Percentiles rank a stretch among this genome's conserved stretches.
These are phyloP conservation scores for Gymnarchus niloticus DNA, from an alignment of 2,113 vertebrate species.

Conservation along the genomic window DNA sequence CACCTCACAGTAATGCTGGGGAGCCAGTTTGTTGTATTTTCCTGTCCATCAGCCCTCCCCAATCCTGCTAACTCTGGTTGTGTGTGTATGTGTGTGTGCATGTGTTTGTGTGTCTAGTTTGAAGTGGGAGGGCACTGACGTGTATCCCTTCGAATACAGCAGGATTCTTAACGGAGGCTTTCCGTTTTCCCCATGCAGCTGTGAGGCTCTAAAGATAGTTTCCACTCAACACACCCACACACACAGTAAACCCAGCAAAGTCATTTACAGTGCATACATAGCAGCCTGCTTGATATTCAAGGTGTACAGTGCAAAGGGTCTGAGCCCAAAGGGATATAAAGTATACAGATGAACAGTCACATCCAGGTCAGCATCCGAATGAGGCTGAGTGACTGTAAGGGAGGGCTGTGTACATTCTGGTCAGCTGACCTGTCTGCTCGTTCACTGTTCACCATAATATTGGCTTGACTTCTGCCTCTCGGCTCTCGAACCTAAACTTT, in stretches of 20 bases:
- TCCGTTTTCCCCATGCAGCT: background rate
- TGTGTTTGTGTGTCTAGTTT: background rate
- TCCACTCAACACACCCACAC: background rate
- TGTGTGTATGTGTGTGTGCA: background rate
- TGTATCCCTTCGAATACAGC: background rate
- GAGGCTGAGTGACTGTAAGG: background rate
- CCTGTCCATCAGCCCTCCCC: background rate
- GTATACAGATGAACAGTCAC: background rate
- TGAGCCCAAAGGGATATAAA: background rate
- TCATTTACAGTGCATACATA: background rate
- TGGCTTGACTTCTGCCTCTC: background rate
- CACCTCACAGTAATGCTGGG: background rate
- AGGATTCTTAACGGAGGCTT: background rate
- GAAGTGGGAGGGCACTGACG: background rate
- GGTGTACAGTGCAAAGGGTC: background rate
- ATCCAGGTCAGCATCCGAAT: background rate
- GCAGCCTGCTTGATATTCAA: background rate
- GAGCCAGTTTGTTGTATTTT: background rate
- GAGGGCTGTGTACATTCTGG: background rate
- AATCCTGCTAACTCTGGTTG: background rate
- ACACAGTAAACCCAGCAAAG: background rate
- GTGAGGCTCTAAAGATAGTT: constrained; percentile 2
- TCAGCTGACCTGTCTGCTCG: background rate
- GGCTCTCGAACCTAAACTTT: background rate
- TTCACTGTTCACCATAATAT: background rate